Evolutionary conservation across 2,797 vertebrate species (phyloP).

Genomic region (Xerus rutilus): DNA sequence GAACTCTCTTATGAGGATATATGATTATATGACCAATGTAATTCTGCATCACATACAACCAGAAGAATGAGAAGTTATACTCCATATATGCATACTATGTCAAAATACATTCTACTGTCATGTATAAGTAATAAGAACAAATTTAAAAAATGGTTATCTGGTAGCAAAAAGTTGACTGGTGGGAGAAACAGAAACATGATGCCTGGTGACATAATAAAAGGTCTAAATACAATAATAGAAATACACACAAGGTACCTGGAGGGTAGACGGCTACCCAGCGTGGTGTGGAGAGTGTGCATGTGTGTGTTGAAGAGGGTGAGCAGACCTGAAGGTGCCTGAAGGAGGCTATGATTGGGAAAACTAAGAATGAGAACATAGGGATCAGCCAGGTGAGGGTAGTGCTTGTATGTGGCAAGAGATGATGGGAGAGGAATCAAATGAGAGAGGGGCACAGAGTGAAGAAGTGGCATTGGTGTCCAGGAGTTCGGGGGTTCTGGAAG

Average conservation of each 20-base stretch:
- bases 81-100: no score
- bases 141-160: background rate
- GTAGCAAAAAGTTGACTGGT: background rate
- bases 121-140: background rate
- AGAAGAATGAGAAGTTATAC: no score
- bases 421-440: background rate
- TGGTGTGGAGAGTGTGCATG: background rate
- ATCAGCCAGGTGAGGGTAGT: background rate
- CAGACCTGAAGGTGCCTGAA: background rate
- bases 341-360: background rate
- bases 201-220: background rate
- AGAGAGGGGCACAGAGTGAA: background rate
- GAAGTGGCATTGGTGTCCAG: background rate
- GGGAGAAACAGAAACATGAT: background rate
- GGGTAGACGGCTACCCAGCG: background rate
- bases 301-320: background rate
- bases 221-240: background rate
- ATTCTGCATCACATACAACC: no score
- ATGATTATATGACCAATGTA: no score
- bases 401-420: background rate
- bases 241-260: no score
- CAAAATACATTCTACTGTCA: no score
- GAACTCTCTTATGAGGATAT: no score
- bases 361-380: background rate
- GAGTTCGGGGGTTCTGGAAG: background rate